Percentiles rank a stretch among this genome's conserved stretches.
phyloP scores from a whole-genome alignment of 2,113 vertebrate genomes.

The Pseudorhombus dupliciocellatus region DNA sequence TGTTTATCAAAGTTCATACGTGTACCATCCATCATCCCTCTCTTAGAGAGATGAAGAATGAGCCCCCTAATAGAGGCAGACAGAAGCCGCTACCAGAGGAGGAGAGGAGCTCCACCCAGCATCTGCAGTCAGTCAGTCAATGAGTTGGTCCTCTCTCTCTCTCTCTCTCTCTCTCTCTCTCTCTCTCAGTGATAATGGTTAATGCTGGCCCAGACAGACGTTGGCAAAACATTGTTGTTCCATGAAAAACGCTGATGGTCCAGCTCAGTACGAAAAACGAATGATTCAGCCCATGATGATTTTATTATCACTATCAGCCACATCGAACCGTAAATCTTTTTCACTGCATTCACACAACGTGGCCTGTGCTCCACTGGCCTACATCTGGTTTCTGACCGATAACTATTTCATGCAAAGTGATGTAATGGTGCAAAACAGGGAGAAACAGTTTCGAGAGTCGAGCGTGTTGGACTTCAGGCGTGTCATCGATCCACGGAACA shows the following conservation, averaged over 20 bases:
- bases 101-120: conserved; percentile 50
- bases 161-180: conserved; percentile 22
- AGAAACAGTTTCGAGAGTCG: conserved; percentile 26
- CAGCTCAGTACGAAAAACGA: conserved; percentile 31
- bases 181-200: conserved; percentile 24
- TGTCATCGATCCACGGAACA: background rate
- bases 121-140: conserved; percentile 55
- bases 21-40: conserved; percentile 21
- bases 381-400: conserved; percentile 48
- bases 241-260: conserved; percentile 26
- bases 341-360: conserved; percentile 7
- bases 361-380: conserved; percentile 17
- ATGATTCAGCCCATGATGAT: conserved; percentile 32
- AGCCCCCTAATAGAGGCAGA: conserved; percentile 40
- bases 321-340: conserved; percentile 36
- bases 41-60: conserved; percentile 45
- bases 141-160: background rate
- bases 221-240: conserved; percentile 37
- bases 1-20: conserved; percentile 1
- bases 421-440: conserved; percentile 26
- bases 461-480: background rate
- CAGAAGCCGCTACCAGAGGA: conserved; percentile 41
- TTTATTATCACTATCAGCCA: conserved; percentile 38
- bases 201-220: conserved; percentile 27
- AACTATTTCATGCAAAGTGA: conserved; percentile 31